Percentiles rank a stretch among this genome's conserved stretches.
Conservation (phyloP, 1,140 invertebrate genomes). For the Drosophila lini region DNA sequence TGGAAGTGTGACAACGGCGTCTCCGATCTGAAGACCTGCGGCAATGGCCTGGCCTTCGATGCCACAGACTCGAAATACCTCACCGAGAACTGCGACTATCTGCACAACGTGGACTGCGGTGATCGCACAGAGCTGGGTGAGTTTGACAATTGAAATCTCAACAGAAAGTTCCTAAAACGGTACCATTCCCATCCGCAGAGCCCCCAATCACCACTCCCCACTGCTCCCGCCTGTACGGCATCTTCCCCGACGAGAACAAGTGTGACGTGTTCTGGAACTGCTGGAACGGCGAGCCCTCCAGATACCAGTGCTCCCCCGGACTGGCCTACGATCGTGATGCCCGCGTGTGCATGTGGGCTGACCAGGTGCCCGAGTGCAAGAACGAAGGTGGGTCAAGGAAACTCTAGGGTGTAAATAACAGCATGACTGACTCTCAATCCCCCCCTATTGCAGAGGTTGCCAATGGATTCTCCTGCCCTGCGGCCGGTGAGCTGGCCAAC, state of each 20-base stretch:
- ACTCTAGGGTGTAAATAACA: rapidly evolving
- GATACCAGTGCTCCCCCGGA: constrained; percentile 97
- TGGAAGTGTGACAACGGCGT: constrained; percentile 96
- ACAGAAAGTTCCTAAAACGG: not conserved
- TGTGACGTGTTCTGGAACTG: constrained; percentile 98
- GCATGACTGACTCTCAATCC: not conserved
- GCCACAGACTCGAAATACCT: constrained; percentile 94
- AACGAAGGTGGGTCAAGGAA: constrained; percentile 88
- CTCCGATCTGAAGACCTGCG: constrained; percentile 95
- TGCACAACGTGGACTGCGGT: constrained; percentile 97
- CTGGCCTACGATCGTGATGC: constrained; percentile 96
- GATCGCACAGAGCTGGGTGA: constrained; percentile 93
- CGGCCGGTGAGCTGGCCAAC: constrained; percentile 90
- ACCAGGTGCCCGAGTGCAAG: constrained; percentile 95
- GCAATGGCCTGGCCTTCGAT: constrained; percentile 97
- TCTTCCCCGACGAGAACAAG: constrained; percentile 94
- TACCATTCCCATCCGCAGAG: constrained; percentile 86
- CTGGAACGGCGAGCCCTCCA: constrained; percentile 96
- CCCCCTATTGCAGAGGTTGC: constrained; percentile 90
- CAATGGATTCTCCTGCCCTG: constrained; percentile 94
- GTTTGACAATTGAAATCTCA: constrained; percentile 31
- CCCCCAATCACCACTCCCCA: constrained; percentile 93
- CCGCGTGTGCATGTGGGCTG: constrained; percentile 97
- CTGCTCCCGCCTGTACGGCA: constrained; percentile 94
- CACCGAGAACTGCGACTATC: constrained; percentile 97